phyloP scores from a whole-genome alignment of 2,113 vertebrate genomes.

The Platichthys flesus region DNA sequence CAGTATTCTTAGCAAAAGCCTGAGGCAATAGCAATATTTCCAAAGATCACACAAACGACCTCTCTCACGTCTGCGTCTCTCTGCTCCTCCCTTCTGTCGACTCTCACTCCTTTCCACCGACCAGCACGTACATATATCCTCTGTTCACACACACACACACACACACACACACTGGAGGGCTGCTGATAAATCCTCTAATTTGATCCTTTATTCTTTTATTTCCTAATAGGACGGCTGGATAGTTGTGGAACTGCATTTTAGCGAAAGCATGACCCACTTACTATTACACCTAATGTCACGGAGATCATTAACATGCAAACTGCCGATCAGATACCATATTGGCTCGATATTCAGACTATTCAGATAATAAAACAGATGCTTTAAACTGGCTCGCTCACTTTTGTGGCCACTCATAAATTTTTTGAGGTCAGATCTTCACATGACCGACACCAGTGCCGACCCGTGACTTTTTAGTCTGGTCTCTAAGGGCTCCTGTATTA shows the following conservation, averaged over 20 bases:
- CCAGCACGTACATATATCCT: background rate
- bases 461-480: constrained; percentile 25
- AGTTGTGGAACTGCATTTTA: background rate
- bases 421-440: constrained; percentile 24
- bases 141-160: constrained; percentile 5
- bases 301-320: background rate
- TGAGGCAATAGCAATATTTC: constrained; percentile 52
- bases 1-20: constrained; percentile 47
- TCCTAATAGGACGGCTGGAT: background rate
- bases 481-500: background rate
- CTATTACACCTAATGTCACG: background rate
- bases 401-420: background rate
- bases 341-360: background rate
- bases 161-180: background rate
- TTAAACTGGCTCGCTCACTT: background rate
- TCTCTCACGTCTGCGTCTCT: constrained; percentile 23
- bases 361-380: background rate
- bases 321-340: background rate
- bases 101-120: constrained; percentile 8
- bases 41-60: constrained; percentile 68
- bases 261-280: background rate
- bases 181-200: constrained; percentile 20
- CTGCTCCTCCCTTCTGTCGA: constrained; percentile 25
- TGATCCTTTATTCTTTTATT: constrained; percentile 4
- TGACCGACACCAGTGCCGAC: constrained; percentile 34